Conservation (phyloP, 2,113 vertebrate genomes). For the Calypte anna region DNA sequence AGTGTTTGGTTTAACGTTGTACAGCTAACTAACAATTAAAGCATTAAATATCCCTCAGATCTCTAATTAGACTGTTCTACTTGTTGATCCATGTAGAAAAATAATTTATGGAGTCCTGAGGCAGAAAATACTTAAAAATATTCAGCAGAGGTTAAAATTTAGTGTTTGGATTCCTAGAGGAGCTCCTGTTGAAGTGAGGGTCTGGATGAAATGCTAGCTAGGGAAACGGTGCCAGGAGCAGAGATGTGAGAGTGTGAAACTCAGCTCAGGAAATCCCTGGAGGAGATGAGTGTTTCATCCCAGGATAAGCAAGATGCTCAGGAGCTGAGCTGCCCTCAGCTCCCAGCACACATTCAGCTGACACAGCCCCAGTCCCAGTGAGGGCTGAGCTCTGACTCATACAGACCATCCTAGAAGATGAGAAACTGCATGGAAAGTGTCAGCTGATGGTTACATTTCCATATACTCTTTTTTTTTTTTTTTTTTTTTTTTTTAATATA, state of each 20-base stretch:
- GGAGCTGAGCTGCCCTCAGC: background rate
- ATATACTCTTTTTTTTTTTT: background rate
- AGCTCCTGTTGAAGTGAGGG: background rate
- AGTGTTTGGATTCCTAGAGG: background rate
- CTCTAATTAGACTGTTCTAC: background rate
- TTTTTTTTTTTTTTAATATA: background rate
- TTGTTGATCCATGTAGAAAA: background rate
- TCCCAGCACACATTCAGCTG: fast-evolving
- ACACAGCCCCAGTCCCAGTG: background rate
- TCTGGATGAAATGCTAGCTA: background rate
- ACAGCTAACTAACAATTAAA: background rate
- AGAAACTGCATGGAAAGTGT: fast-evolving
- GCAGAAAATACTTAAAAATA: background rate
- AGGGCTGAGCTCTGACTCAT: background rate
- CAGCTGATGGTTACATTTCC: background rate
- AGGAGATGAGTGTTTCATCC: background rate
- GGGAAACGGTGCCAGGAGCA: background rate
- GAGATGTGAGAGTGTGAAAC: background rate
- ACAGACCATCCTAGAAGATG: background rate
- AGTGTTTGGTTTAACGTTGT: background rate
- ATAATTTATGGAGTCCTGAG: background rate
- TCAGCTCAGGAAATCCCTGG: background rate
- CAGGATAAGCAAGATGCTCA: fast-evolving
- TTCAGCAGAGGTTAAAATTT: background rate
- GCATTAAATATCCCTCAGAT: background rate